Base-by-base conservation (phyloP, 2,888 invertebrate genomes). In the Merodon equestris region DNA sequence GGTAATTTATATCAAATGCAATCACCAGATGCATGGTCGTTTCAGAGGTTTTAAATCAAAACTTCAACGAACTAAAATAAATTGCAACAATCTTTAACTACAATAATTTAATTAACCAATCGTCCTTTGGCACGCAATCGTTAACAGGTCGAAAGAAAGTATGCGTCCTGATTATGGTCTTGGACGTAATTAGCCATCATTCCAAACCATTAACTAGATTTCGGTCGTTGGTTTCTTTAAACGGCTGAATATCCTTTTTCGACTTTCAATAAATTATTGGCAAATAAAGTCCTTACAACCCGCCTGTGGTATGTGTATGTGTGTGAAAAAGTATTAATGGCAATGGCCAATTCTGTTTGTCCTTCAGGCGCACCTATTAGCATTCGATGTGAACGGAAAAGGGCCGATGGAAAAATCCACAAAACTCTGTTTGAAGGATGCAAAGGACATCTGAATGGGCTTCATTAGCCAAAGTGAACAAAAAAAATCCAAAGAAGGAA, bases 91-190 rank as follows among this genome's bases (percentile, higher is more conserved):
- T 72, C 51, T 67, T 45, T 42, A n/a, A n/a, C n/a, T n/a, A n/a
- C n/a, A 57, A 18, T 68, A 79, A 72, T 79, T 79, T 47, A 79
- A 79, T 79, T 54, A 67, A 57, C 61, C 61, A 79, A 79, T 73
- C 47, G 68, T n/a, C 68, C 44, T 68, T 68, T 34, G 45, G 18
- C 63, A 9, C 15, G 44, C 34, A 58, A 42, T 15, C 54, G 58
- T 48, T 66, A 10, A 10, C 40, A 10, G n/a, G 40, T 3, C 9
- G 66, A 54, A 7, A 27, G 27, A 27, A 79, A 63, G 54, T 64
- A 54, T 56, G 15, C 48, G 63, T 38, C 63, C 58, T 54, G 44
- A 27, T 27, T 27, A 27, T 7, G 7, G 63, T 61, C 50, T 53
- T 54, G 58, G 10, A 40, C 54, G 54, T 74, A 79, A 74, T 79